A percentile compares a stretch with the other conserved stretches of the same genome.
phyloP scores from a whole-genome alignment of 35 echinoderm and acorn worm genomes.

The Apostichopus parvimensis region DNA sequence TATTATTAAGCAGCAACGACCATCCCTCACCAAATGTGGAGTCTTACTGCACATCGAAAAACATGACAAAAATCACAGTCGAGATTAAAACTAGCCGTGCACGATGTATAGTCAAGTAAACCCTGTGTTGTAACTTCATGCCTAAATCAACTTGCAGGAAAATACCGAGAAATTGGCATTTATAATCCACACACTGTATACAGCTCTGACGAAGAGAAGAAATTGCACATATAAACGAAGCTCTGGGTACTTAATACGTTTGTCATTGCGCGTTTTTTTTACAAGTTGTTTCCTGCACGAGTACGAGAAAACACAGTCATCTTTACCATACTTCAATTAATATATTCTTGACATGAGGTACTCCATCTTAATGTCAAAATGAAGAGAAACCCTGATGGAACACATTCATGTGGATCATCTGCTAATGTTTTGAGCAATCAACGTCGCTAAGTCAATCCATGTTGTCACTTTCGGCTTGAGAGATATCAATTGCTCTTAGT shows the following conservation, averaged over 20 bases:
- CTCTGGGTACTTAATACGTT: neutral
- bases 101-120: too few species aligned
- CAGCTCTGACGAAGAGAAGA: too few species aligned
- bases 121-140: too few species aligned
- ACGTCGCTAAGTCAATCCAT: constrained; percentile 12
- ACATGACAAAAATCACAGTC: too few species aligned
- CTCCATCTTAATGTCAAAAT: constrained; percentile 14
- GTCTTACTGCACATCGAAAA: too few species aligned
- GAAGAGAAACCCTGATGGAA: neutral
- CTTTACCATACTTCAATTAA: constrained; percentile 2
- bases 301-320: constrained; percentile 12
- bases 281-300: constrained; percentile 17
- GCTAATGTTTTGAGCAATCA: constrained; percentile 18
- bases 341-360: neutral
- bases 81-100: too few species aligned
- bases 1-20: too few species aligned
- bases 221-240: too few species aligned
- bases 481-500: constrained; percentile 18
- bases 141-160: too few species aligned
- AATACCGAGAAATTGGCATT: too few species aligned
- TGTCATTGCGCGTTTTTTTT: neutral
- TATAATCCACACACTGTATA: too few species aligned
- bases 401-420: constrained; percentile 15
- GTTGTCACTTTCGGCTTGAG: constrained; percentile 11
- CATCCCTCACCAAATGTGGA: too few species aligned